Percentiles rank a stretch among this genome's conserved stretches.
Conservation (phyloP, 1,140 invertebrate species). For the Trichoplusia ni region DNA sequence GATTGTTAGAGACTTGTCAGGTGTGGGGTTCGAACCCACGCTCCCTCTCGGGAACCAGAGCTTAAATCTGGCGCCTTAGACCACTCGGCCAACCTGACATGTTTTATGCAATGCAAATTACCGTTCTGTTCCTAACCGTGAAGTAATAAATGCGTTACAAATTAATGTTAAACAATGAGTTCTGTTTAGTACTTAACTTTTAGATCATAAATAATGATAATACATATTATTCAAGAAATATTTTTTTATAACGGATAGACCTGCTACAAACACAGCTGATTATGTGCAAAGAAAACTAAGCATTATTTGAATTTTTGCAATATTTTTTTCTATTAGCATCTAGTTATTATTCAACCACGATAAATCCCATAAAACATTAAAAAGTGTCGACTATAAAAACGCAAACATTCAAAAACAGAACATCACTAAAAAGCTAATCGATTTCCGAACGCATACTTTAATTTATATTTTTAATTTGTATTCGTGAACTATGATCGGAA, state of each 20-base stretch:
- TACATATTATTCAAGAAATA: too few relatives aligned
- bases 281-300: too few relatives aligned
- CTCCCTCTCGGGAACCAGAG: conserved; percentile 87
- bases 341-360: too few relatives aligned
- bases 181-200: too few relatives aligned
- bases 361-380: too few relatives aligned
- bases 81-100: conserved; percentile 86
- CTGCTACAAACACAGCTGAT: too few relatives aligned
- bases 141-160: neutral
- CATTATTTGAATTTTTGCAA: too few relatives aligned
- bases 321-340: too few relatives aligned
- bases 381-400: too few relatives aligned
- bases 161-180: neutral
- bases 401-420: too few relatives aligned
- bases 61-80: conserved; percentile 89
- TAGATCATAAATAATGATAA: too few relatives aligned
- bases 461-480: conserved; percentile 12
- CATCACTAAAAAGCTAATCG: neutral
- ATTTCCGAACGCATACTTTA: neutral
- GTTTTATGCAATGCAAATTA: neutral
- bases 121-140: neutral
- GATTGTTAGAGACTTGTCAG: conserved; percentile 83
- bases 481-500: conserved; percentile 5
- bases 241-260: too few relatives aligned
- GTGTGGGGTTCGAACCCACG: conserved; percentile 89